Evolutionary conservation across 1,140 invertebrate genomes (phyloP).

Genomic region (Bombus pascuorum): DNA sequence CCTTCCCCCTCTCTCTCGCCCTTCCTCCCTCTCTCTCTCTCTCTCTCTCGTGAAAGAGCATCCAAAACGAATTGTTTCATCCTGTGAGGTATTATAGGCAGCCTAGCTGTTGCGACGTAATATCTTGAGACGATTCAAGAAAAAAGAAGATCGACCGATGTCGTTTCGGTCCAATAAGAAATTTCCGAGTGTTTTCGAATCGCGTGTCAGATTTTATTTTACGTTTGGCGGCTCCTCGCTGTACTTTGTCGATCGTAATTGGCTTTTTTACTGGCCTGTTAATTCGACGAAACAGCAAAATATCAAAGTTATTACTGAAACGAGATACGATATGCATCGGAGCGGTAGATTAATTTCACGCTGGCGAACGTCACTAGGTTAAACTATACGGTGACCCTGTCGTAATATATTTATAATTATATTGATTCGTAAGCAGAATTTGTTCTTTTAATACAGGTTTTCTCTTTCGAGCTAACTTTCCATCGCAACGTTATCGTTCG

Average conservation of each 20-base stretch:
- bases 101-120: neutral
- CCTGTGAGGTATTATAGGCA: neutral
- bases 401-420: neutral
- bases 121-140: neutral
- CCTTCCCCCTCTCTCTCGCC: neutral
- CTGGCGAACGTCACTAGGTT: neutral
- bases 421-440: neutral
- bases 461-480: neutral
- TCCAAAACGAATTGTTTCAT: constrained; percentile 57
- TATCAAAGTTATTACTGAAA: neutral
- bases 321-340: no score
- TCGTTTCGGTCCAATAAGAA: neutral
- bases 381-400: neutral
- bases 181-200: neutral
- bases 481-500: neutral
- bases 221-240: neutral
- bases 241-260: neutral
- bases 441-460: neutral
- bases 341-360: neutral
- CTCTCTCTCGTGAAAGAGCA: constrained; percentile 50
- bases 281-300: neutral
- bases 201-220: neutral
- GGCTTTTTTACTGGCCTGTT: no score
- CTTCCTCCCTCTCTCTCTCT: constrained; percentile 48
- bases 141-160: neutral